phyloP scores from a whole-genome alignment of 1,140 invertebrate genomes.

The Drosophila nikananu region DNA sequence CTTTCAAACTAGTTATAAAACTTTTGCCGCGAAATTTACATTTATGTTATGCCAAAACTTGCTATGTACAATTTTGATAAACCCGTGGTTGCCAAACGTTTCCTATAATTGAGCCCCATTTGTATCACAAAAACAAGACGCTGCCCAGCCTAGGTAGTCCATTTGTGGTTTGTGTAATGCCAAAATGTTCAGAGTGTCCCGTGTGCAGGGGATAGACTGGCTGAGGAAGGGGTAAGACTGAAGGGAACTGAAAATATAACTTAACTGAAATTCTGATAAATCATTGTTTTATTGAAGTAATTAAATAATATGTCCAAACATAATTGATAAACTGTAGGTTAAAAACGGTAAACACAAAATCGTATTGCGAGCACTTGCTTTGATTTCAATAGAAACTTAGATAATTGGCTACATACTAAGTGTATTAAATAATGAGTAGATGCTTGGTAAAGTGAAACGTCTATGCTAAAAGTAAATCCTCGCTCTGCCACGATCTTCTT shows the following conservation, averaged over 20 bases:
- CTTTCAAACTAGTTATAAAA: conserved; percentile 70
- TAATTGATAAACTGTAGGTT: conserved; percentile 54
- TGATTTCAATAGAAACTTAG: conserved; percentile 51
- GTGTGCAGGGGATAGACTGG: conserved; percentile 3
- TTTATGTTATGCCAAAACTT: conserved; percentile 38
- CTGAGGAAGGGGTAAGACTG: neutral
- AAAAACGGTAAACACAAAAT: conserved; percentile 75
- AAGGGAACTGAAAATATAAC: conserved; percentile 7
- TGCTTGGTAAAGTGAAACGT: conserved; percentile 46
- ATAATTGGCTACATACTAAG: conserved; percentile 42
- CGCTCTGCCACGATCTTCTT: conserved; percentile 19
- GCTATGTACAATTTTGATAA: conserved; percentile 70
- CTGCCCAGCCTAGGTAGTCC: conserved; percentile 61
- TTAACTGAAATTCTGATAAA: conserved; percentile 28
- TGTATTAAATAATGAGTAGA: conserved; percentile 70
- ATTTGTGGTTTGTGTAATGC: conserved; percentile 39
- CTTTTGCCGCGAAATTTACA: conserved; percentile 63
- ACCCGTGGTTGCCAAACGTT: conserved; percentile 59
- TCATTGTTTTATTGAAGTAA: conserved; percentile 66
- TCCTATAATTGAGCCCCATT: conserved; percentile 55
- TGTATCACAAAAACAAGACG: conserved; percentile 79
- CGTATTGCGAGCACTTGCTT: conserved; percentile 49
- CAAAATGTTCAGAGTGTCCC: conserved; percentile 41
- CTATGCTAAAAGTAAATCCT: conserved; percentile 51
- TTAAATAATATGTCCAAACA: conserved; percentile 75